phyloP scores from a whole-genome alignment of 2,113 vertebrate genomes.

The Nycticryphes semicollaris region DNA sequence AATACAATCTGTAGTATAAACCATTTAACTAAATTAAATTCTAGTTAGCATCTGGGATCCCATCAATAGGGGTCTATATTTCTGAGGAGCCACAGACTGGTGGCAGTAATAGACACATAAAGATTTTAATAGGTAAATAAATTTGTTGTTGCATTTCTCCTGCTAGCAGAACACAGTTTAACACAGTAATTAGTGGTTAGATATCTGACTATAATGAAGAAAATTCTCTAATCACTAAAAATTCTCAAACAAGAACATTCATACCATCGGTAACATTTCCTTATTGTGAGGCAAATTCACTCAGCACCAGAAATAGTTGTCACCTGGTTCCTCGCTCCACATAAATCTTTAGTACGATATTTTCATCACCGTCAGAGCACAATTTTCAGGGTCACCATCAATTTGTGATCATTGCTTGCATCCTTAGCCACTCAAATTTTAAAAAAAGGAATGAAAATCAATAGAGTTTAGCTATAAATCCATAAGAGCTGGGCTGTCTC shows the following conservation, averaged over 20 bases:
- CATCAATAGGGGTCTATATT: conserved; percentile 62
- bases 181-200: conserved; percentile 66
- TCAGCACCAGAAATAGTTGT: background rate
- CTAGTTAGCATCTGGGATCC: conserved; percentile 71
- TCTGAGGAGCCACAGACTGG: conserved; percentile 43
- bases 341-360: conserved; percentile 29
- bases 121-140: conserved; percentile 73
- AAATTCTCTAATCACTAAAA: conserved; percentile 56
- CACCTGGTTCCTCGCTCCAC: background rate
- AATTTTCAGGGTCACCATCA: background rate
- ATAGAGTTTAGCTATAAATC: background rate
- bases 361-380: conserved; percentile 6
- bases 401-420: background rate
- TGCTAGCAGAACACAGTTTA: conserved; percentile 46
- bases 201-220: conserved; percentile 56
- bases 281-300: background rate
- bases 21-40: conserved; percentile 73
- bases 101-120: conserved; percentile 67
- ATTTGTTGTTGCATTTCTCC: conserved; percentile 55
- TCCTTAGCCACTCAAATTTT: background rate
- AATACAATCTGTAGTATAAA: conserved; percentile 54
- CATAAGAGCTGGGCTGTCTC: background rate
- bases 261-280: conserved; percentile 15
- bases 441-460: background rate
- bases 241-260: conserved; percentile 38